phyloP scores from a whole-genome alignment of 2,888 invertebrate species.

The Lithophane semibrunnea region DNA sequence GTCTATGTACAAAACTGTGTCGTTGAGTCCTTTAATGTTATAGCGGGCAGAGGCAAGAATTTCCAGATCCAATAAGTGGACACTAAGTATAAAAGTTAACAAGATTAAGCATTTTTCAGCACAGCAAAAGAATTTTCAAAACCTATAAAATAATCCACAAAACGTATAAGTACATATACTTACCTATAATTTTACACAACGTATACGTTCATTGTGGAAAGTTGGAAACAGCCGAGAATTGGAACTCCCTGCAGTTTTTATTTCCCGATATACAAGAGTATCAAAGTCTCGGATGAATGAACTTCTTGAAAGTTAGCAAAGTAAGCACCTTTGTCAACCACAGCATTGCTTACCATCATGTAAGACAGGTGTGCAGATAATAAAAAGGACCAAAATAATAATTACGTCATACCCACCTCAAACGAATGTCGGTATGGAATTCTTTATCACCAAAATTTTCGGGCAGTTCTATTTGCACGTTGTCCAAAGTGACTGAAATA shows the following conservation, averaged over 20 bases:
- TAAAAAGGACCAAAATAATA: not conserved
- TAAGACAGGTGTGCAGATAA: not conserved
- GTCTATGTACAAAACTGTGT: constrained; percentile 1
- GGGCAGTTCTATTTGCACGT: constrained; percentile 5
- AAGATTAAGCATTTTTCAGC: not conserved
- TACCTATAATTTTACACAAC: not conserved
- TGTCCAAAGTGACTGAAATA: constrained; percentile 27
- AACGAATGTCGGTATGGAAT: not conserved
- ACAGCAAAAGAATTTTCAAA: not conserved
- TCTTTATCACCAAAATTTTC: not conserved
- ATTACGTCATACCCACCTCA: constrained; percentile 6
- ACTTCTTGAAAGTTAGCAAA: not conserved
- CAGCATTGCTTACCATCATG: not conserved
- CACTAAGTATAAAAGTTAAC: constrained; percentile 3
- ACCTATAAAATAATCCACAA: not conserved
- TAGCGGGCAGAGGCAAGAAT: constrained; percentile 1
- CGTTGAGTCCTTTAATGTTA: not conserved
- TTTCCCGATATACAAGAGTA: not conserved
- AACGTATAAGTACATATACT: too few species aligned
- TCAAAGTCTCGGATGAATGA: not conserved
- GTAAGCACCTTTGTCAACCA: not conserved
- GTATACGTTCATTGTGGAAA: not conserved
- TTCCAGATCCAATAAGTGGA: not conserved
- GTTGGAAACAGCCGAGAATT: not conserved
- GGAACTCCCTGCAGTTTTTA: not conserved